A percentile compares a stretch with the other conserved stretches of the same genome.
Evolutionary conservation across 1,140 invertebrate genomes (phyloP).

Genomic region (Agrypnia vestita): DNA sequence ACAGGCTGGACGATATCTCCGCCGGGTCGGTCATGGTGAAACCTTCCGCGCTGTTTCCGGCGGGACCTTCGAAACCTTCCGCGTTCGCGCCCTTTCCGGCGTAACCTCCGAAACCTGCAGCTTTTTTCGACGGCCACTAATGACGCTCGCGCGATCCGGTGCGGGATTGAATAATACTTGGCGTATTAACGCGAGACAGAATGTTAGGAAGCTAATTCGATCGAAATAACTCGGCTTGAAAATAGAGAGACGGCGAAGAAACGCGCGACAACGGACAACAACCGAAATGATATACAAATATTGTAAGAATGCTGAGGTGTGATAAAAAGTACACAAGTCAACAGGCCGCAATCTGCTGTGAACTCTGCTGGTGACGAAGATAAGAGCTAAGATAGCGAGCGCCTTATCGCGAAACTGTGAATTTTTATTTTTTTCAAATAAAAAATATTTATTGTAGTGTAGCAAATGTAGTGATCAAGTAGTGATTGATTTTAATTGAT

Average conservation of each 20-base stretch:
- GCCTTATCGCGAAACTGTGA: conserved; percentile 3
- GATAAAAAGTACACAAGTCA: conserved; percentile 24
- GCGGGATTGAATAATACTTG: conserved; percentile 16
- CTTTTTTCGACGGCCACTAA: not conserved
- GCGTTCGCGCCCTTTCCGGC: not conserved
- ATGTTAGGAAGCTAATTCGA: conserved; percentile 24
- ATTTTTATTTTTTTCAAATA: conserved; percentile 26
- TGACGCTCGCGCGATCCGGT: not conserved
- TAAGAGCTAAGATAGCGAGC: conserved; percentile 27
- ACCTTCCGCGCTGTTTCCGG: conserved; percentile 2
- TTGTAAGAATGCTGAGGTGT: conserved; percentile 8
- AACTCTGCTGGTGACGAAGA: conserved; percentile 35
- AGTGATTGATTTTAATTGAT: too few species aligned
- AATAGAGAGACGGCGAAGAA: conserved; percentile 2
- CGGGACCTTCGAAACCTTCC: too few species aligned
- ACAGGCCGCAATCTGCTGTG: conserved; percentile 2
- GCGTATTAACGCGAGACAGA: not conserved
- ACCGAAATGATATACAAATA: conserved; percentile 8
- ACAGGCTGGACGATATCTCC: conserved; percentile 47
- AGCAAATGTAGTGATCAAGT: not conserved
- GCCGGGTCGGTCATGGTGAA: conserved; percentile 53
- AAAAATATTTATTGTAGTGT: conserved; percentile 20
- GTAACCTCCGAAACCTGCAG: not conserved
- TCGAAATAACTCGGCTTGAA: conserved; percentile 10
- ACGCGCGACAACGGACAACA: conserved; percentile 12